Percentiles rank a stretch among this genome's conserved stretches.
phyloP scores from a whole-genome alignment of 2,113 vertebrate species.

The Elachura formosa region DNA sequence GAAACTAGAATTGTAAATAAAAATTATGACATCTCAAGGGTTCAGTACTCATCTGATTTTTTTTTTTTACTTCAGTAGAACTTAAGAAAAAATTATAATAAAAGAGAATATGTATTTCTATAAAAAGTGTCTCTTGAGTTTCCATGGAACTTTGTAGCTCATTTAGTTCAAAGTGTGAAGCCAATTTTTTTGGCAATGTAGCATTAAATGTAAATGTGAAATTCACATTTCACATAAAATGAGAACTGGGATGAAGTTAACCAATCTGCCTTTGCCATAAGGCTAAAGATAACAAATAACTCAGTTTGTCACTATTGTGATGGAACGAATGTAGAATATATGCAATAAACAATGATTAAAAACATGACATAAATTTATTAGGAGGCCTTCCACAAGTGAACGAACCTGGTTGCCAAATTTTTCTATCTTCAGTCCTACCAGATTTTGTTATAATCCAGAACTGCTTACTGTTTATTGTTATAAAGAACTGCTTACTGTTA shows the following conservation, averaged over 20 bases:
- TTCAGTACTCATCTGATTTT: neutral
- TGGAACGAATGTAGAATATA: neutral
- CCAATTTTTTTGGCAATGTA: neutral
- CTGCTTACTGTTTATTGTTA: neutral
- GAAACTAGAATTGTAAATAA: neutral
- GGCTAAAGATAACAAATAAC: neutral
- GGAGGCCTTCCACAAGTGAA: neutral
- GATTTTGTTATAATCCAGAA: neutral
- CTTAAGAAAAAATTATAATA: neutral
- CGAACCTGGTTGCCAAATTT: neutral
- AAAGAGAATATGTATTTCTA: neutral
- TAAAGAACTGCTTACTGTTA: neutral
- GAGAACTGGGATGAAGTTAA: neutral
- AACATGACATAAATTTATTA: neutral
- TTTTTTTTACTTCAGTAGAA: neutral
- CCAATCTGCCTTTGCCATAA: neutral
- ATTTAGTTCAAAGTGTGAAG: neutral
- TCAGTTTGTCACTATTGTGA: neutral
- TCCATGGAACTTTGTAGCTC: neutral
- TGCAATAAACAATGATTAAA: neutral
- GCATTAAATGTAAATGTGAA: neutral
- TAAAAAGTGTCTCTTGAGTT: neutral
- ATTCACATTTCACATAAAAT: neutral
- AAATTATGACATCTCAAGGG: neutral
- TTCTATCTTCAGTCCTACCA: neutral